Evolutionary conservation across 2,888 invertebrate species (phyloP).

Genomic region (Plebejus argus): DNA sequence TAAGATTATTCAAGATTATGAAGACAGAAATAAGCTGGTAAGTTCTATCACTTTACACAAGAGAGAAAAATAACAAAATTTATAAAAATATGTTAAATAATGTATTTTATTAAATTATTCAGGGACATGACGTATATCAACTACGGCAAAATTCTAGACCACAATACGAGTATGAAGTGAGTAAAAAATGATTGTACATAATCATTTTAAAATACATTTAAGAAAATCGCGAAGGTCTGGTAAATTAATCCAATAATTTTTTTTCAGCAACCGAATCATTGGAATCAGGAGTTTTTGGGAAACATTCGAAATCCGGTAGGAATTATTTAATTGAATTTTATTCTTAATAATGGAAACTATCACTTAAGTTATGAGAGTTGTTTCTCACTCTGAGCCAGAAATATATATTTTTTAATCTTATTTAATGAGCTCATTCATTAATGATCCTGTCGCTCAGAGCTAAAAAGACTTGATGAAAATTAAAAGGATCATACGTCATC

Average conservation of each 20-base stretch:
- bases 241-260: neutral
- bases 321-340: neutral
- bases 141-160: neutral
- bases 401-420: neutral
- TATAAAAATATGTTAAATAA: neutral
- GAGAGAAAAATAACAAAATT: neutral
- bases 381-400: too few species aligned
- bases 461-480: too few species aligned
- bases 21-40: neutral
- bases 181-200: too few species aligned
- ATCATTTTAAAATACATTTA: neutral
- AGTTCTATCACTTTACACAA: neutral
- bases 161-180: neutral
- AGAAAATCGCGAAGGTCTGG: neutral
- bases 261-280: neutral
- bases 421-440: too few species aligned
- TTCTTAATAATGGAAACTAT: too few species aligned
- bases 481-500: conserved; percentile 10
- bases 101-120: neutral
- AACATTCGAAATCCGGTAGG: too few species aligned
- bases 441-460: too few species aligned
- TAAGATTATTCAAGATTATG: neutral
- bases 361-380: neutral
- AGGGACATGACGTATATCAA: neutral
- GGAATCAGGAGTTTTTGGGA: neutral